phyloP scores from a whole-genome alignment of 2,888 invertebrate species.

The Eustalomyia histrio region DNA sequence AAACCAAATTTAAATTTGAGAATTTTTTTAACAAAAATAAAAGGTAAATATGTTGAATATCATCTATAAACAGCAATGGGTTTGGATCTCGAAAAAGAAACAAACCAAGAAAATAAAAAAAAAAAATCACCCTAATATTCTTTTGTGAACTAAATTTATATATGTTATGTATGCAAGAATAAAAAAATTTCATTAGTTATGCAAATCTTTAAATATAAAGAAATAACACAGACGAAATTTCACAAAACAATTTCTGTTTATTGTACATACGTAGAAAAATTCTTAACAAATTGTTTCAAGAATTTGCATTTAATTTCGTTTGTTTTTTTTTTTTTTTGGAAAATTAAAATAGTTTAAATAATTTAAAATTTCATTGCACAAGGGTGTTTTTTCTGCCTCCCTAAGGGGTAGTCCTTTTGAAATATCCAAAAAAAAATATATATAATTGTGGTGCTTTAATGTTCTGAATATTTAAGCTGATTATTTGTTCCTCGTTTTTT shows the following conservation, averaged over 20 bases:
- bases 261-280: slow-evolving; percentile 23
- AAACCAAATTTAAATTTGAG: slow-evolving; percentile 53
- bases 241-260: background rate
- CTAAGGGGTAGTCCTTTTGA: slow-evolving; percentile 16
- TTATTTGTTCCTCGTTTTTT: slow-evolving; percentile 43
- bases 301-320: slow-evolving; percentile 57
- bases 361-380: background rate
- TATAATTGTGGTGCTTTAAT: slow-evolving; percentile 55
- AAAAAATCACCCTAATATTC: slow-evolving; percentile 35
- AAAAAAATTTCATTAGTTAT: slow-evolving; percentile 63
- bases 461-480: slow-evolving; percentile 45
- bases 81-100: background rate
- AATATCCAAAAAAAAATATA: slow-evolving; percentile 13
- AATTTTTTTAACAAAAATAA: slow-evolving; percentile 21
- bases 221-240: slow-evolving; percentile 34
- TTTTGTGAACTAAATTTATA: slow-evolving; percentile 12
- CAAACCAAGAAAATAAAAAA: background rate
- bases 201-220: slow-evolving; percentile 63
- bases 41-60: background rate
- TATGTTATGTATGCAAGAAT: slow-evolving; percentile 9
- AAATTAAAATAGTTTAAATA: slow-evolving; percentile 50
- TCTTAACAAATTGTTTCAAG: slow-evolving; percentile 47
- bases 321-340: slow-evolving; percentile 15
- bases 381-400: slow-evolving; percentile 10
- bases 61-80: background rate